A percentile compares a stretch with the other conserved stretches of the same genome.
These are phyloP conservation scores for Mesochorus sp. DNA, from an alignment of 2,888 invertebrate genomes.

Conservation along the genomic window DNA sequence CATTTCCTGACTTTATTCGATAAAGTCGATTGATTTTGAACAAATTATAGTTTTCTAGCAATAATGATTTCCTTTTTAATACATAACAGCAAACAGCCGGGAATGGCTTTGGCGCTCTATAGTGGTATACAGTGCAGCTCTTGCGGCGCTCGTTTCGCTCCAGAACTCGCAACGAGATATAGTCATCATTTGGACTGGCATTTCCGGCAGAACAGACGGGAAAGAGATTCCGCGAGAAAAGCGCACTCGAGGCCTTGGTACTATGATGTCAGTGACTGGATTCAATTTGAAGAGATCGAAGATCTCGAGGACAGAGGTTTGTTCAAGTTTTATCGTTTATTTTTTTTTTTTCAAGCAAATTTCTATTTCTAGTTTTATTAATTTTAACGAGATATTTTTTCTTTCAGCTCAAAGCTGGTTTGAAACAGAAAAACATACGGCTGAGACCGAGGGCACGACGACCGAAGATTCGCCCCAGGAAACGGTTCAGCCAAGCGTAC, in stretches of 20 bases:
- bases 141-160: constrained; percentile 96
- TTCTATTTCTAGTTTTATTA: constrained; percentile 29
- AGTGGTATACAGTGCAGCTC: constrained; percentile 98
- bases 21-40: not conserved
- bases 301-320: constrained; percentile 93
- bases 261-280: constrained; percentile 95
- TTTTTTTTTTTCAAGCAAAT: not conserved
- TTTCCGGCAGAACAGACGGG: constrained; percentile 95
- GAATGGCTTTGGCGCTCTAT: constrained; percentile 88
- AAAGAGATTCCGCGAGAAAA: constrained; percentile 92
- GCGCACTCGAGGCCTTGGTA: constrained; percentile 95
- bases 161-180: constrained; percentile 94
- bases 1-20: too few relatives aligned
- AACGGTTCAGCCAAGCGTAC: constrained; percentile 87
- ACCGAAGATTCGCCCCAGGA: constrained; percentile 85
- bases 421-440: constrained; percentile 87
- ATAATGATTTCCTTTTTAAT: constrained; percentile 24
- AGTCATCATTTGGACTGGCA: constrained; percentile 99
- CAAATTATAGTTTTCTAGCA: constrained; percentile 3
- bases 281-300: constrained; percentile 96
- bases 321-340: constrained; percentile 50
- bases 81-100: constrained; percentile 87
- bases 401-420: constrained; percentile 92
- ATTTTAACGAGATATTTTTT: not conserved
- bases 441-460: constrained; percentile 84